Base-by-base conservation (phyloP, 2,888 invertebrate species). In the Eupithecia tripunctaria region DNA sequence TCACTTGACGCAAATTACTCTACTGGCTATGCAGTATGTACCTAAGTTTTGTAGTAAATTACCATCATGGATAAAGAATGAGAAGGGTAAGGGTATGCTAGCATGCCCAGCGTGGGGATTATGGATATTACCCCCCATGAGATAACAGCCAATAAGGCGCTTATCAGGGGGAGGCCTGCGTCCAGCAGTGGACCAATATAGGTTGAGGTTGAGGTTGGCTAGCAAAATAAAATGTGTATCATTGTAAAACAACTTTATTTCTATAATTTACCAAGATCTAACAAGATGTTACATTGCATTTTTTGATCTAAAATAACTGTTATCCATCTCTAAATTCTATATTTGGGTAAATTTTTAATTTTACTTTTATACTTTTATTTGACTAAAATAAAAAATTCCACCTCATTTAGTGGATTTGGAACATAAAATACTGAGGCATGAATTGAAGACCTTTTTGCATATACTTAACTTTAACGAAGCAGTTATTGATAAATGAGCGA, bases 231-330 rank as follows among this genome's bases (percentile, higher is more conserved):
- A 14, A 32, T 36, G 21, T 36, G 21, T 14, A 21, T 64, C 79
- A 80, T 82, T 81, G 82, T 81, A 84, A 86, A 85, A 85, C 86
- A 84, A 82, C 82, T 85, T 84, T 84, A 82, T 78, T 74, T 80
- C 73, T 83, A 81, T 81, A 80, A 79, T 81, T 82, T 82, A 73
- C 78, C 78, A 77, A 80, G 73, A 79, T 80, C 81, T 81, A 82
- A 84, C 81, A 81, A 78, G 73, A 80, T 70, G 21, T 72, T 38
- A 60, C 69, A 68, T 72, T 74, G 72, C 72, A 64, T 71, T 72
- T 43, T 14, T 62, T 18, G 51, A 38, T 66, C 68, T 68, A 68
- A 65, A 64, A 51, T 62, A 67, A 70, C 47, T 67, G 18, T 56
- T 73, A 70, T 60, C 36, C 64, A 14, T 68, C 32, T 65, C 68